Evolutionary conservation across 2,797 vertebrate species (phyloP), one percentile per base, ranked within the genome.

Genomic region (Rousettus madagascariensis): DNA sequence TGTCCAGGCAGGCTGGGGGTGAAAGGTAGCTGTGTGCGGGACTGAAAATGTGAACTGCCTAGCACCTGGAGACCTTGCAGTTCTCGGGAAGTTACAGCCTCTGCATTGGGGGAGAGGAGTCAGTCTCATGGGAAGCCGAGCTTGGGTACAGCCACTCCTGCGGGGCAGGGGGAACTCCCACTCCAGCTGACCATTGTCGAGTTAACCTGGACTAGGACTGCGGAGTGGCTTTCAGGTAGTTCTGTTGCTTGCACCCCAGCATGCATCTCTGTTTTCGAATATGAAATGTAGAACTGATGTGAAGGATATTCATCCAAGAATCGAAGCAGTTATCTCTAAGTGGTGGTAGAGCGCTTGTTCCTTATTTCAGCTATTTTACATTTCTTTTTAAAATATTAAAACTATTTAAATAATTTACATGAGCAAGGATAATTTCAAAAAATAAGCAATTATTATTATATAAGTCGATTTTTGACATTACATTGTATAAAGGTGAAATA

Each of bases 401-500:
- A 66, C 63, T 79, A 68, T 78, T 92, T 82, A 22, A 94, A 49
- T 59, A 82, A 51, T 61, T 91, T 94, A 90, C 19, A 0, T 61
- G 12, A 53, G 13, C 53, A 71, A 59, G 22, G 77, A 41, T 90
- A 55, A 72, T 83, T 96, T 91, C 6, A 59, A 66, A 87, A 86
- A 84, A 68, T 46, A 95, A 78, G 30, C 6, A 78, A 33, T 90
- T 72, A 51, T 72, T 88, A 43, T 74, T 74, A 68, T 78, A 28
- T 72, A 33, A 72, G 33, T 90, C 75, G 63, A 1, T 69, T 83
- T 95, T 55, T 30, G 91, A 28, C 33, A 90, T 75, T 74, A 80
- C 65, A 61, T 91, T 94, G 90, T 96, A 1, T 86, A 69, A 90
- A 78, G 49, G 2, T 57, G 16, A 86, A 71, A 68, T 17, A 86